Conservation (phyloP, 2,797 vertebrate genomes). For the Dallia pectoralis region DNA sequence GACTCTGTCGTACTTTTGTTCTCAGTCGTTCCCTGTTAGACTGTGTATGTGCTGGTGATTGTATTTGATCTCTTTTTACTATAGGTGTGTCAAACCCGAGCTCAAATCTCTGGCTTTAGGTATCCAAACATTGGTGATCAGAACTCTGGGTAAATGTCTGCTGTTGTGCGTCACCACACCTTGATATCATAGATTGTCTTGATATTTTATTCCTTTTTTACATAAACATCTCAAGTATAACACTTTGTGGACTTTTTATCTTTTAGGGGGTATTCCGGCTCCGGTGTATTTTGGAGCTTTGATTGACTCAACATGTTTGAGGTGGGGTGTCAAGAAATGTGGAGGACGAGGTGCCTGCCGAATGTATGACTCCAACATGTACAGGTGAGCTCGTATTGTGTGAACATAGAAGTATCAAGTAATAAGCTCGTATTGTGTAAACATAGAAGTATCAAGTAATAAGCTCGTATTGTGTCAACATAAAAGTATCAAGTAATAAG, state of each 20-base stretch:
- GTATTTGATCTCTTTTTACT: background rate
- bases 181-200: background rate
- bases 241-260: background rate
- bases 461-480: background rate
- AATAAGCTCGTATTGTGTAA: background rate
- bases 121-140: slow-evolving; percentile 72
- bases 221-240: too few relatives aligned
- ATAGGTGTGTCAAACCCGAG: slow-evolving; percentile 83
- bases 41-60: background rate
- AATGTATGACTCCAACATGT: slow-evolving; percentile 78
- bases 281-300: slow-evolving; percentile 87
- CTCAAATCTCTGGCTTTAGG: slow-evolving; percentile 89
- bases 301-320: slow-evolving; percentile 89
- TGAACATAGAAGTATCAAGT: background rate
- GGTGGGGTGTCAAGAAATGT: slow-evolving; percentile 80
- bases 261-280: slow-evolving; percentile 87
- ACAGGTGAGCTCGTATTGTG: slow-evolving; percentile 65
- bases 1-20: too few relatives aligned
- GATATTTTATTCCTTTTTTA: background rate
- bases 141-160: slow-evolving; percentile 78
- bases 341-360: slow-evolving; percentile 81
- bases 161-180: background rate
- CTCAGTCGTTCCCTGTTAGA: too few relatives aligned
- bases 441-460: slow-evolving; percentile 28
- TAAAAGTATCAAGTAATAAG: slow-evolving; percentile 30